Evolutionary conservation across 2,888 invertebrate genomes (phyloP), one percentile per base, ranked within the genome.

Genomic region (Apotomis capreana): DNA sequence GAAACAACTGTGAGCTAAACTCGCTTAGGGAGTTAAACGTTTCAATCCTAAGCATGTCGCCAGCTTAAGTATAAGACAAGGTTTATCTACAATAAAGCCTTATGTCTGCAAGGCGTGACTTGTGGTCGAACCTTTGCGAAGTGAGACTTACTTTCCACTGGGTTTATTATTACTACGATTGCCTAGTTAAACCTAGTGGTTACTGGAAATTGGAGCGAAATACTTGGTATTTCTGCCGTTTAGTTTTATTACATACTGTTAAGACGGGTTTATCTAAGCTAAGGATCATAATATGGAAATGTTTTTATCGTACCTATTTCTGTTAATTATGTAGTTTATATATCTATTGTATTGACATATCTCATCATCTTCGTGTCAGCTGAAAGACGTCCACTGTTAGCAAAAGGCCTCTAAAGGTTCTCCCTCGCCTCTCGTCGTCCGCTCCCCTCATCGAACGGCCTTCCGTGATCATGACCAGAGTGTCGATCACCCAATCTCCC

Each of bases 81-180:
- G 79, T 82, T 84, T 81, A 82, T 81, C 79, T 78, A 70, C 71
- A 74, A 73, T 76, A 76, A 80, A 64, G 40, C 55, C 63, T 60
- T 69, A 51, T 64, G 69, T 69, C 60, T 44, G 52, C 64, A 59
- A 40, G 58, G 70, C 70, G 70, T 65, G 70, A 70, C 70, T 70
- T 65, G 65, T 65, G 64, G 59, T 68, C 52, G 52, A 40, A 40
- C 59, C 51, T 59, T 15, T 37, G 49, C 9, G 37, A 63, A 63
- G 51, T 63, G 26, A 12, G 12, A 63, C 62, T 63, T 54, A 58
- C 58, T 44, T 64, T 55, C 64, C 52, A 64, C 54, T 40, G 15
- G 52, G 63, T 52, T 64, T 64, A 55, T 64, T 40, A 40, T 40
- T 12, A 9, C 6, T 49, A 4, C 12, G 6, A 37, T 1, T 36